phyloP scores from a whole-genome alignment of 2,888 invertebrate species.

The Drosophila sordidapex region DNA sequence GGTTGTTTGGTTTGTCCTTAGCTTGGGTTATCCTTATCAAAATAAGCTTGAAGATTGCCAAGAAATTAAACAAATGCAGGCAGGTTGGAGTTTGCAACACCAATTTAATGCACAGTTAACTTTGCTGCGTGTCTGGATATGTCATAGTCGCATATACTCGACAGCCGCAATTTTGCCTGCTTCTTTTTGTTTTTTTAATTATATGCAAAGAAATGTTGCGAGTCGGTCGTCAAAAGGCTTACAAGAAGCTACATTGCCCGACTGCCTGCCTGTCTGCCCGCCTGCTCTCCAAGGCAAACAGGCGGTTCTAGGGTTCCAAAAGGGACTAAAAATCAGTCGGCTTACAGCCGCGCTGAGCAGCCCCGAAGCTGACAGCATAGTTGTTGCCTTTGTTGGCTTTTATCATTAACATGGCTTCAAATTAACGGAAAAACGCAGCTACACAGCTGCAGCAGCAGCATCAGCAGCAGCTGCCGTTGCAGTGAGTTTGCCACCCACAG shows the following conservation, averaged over 20 bases:
- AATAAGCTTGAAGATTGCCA: background rate
- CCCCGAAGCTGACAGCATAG: conserved; percentile 32
- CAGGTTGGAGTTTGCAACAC: background rate
- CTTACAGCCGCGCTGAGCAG: conserved; percentile 43
- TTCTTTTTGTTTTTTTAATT: conserved; percentile 61
- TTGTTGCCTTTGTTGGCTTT: conserved; percentile 72
- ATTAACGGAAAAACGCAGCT: conserved; percentile 63
- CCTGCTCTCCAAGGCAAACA: conserved; percentile 49
- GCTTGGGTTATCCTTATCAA: background rate
- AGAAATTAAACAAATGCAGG: background rate
- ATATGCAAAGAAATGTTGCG: conserved; percentile 74
- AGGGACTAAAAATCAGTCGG: conserved; percentile 69
- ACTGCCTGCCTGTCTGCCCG: conserved; percentile 6
- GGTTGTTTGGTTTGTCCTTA: background rate
- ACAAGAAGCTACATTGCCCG: conserved; percentile 27
- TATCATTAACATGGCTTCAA: conserved; percentile 76
- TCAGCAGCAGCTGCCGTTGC: conserved; percentile 14
- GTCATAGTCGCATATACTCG: conserved; percentile 5
- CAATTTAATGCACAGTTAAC: background rate
- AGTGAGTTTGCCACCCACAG: conserved; percentile 12
- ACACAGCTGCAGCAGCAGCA: conserved; percentile 8
- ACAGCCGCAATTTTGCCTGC: conserved; percentile 1
- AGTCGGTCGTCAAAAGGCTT: conserved; percentile 73
- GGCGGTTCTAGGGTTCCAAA: conserved; percentile 45
- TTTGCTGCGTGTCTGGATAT: conserved; percentile 1